phyloP scores from a whole-genome alignment of 2,797 vertebrate genomes.

The Calcarius lapponicus region DNA sequence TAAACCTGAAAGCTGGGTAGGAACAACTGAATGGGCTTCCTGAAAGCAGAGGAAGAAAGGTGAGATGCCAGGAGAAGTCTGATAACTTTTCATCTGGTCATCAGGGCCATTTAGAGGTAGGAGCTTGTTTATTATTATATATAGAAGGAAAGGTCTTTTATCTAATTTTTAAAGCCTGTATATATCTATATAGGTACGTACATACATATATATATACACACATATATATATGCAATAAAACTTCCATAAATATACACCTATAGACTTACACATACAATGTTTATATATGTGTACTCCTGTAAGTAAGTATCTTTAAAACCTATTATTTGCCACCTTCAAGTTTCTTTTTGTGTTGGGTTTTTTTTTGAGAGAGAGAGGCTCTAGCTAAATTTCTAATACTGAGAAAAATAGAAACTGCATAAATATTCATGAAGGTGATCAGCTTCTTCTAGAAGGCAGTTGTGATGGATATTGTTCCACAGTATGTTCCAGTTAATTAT shows the following conservation, averaged over 20 bases:
- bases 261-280: neutral
- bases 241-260: neutral
- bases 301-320: neutral
- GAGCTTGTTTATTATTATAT: neutral
- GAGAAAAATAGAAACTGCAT: neutral
- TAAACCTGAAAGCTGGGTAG: neutral
- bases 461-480: neutral
- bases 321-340: neutral
- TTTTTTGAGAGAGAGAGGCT: neutral
- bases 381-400: neutral
- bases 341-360: neutral
- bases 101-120: neutral
- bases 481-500: neutral
- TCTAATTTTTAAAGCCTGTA: neutral
- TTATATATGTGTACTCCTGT: neutral
- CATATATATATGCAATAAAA: neutral
- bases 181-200: no score
- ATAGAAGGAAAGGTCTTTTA: neutral
- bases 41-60: neutral
- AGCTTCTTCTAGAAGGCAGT: neutral
- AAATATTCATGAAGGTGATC: neutral
- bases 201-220: rapidly evolving
- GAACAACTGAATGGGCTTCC: rapidly evolving
- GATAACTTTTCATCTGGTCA: neutral
- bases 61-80: neutral